Percentiles rank a stretch among this genome's conserved stretches.
Evolutionary conservation across 2,797 vertebrate species (phyloP).

Genomic region (Tenualosa ilisha): DNA sequence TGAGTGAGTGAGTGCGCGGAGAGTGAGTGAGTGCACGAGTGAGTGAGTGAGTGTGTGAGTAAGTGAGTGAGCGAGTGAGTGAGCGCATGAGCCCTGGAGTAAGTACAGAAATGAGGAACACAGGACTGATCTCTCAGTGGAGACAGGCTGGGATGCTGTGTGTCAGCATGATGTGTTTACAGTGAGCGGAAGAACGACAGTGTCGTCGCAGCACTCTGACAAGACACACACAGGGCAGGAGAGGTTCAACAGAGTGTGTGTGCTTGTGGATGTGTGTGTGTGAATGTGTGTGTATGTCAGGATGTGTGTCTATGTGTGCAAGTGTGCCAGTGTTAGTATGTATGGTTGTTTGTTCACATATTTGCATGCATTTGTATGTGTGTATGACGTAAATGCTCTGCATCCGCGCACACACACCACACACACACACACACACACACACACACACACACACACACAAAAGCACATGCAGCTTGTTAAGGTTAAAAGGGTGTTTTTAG

Average conservation of each 20-base stretch:
- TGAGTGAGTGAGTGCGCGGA: too few relatives aligned
- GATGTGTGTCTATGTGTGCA: not conserved
- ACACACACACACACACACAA: too few relatives aligned
- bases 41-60: too few relatives aligned
- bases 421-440: too few relatives aligned
- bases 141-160: not conserved
- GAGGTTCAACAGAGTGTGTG: too few relatives aligned
- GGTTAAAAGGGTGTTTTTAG: slow-evolving; percentile 15
- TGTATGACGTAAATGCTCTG: not conserved
- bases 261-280: not conserved
- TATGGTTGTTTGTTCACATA: not conserved
- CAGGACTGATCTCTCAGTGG: too few relatives aligned
- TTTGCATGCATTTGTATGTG: not conserved
- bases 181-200: too few relatives aligned
- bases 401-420: not conserved
- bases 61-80: too few relatives aligned
- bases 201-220: too few relatives aligned
- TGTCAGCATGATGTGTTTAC: not conserved
- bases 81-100: not conserved
- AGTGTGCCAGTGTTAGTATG: not conserved
- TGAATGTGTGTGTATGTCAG: not conserved
- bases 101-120: too few relatives aligned
- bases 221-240: too few relatives aligned
- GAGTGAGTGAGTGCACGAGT: too few relatives aligned
- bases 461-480: not conserved